Evolutionary conservation across 2,888 invertebrate genomes (phyloP).

Genomic region (Drosophila borealis): DNA sequence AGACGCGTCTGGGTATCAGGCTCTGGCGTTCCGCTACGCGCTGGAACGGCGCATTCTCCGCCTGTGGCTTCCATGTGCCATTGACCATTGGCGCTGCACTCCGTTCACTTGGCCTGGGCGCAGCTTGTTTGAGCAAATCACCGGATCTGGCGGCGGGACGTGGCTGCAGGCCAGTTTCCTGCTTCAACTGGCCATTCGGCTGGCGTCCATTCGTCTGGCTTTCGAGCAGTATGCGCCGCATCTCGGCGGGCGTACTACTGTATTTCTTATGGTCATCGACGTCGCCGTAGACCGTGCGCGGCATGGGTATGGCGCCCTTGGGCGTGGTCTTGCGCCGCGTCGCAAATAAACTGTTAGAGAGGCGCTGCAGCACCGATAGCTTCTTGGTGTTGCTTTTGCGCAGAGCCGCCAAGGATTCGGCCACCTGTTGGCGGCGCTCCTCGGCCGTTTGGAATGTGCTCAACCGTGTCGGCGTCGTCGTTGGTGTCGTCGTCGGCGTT

Average conservation of each 20-base stretch:
- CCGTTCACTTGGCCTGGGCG: background rate
- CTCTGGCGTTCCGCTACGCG: constrained; percentile 78
- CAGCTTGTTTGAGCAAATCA: background rate
- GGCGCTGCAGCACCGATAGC: constrained; percentile 83
- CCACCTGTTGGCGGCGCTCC: constrained; percentile 49
- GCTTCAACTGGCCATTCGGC: constrained; percentile 53
- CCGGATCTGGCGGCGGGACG: constrained; percentile 9
- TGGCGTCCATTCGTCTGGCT: constrained; percentile 74
- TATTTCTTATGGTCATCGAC: constrained; percentile 11
- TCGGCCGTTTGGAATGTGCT: constrained; percentile 32
- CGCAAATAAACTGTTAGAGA: constrained; percentile 83
- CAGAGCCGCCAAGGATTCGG: constrained; percentile 51
- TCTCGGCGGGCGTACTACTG: constrained; percentile 57
- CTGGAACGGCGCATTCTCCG: constrained; percentile 40
- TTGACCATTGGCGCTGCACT: too few relatives aligned
- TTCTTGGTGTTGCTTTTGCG: constrained; percentile 74
- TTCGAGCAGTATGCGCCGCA: constrained; percentile 82
- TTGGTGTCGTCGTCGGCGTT: constrained; percentile 17
- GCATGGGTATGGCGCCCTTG: constrained; percentile 75
- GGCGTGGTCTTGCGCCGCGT: constrained; percentile 83
- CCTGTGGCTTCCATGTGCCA: background rate
- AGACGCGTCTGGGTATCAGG: constrained; percentile 75
- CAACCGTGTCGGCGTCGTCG: constrained; percentile 7
- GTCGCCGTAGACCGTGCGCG: constrained; percentile 67
- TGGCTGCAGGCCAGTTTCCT: background rate